These are phyloP conservation scores for Oligia fasciuncula DNA, from an alignment of 2,888 invertebrate species.

Conservation along the genomic window DNA sequence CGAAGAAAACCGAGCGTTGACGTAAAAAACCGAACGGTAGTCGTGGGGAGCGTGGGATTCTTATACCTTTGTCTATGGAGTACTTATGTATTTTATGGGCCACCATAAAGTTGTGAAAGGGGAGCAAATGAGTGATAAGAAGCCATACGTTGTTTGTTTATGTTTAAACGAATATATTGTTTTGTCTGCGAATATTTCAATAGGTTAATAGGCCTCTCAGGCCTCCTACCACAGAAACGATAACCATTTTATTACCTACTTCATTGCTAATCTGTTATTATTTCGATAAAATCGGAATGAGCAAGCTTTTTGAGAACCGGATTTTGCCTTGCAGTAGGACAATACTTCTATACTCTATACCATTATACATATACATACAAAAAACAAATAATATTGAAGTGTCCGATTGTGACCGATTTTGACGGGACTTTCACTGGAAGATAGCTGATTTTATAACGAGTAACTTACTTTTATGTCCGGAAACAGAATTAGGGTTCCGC, in stretches of 20 bases:
- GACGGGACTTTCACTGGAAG: no score
- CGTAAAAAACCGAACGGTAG: constrained; percentile 54
- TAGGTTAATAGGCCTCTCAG: constrained; percentile 7
- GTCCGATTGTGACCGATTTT: no score
- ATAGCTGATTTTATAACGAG: no score
- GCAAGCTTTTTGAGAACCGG: neutral
- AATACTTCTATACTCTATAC: neutral
- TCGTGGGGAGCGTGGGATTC: constrained; percentile 45
- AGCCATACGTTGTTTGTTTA: constrained; percentile 30
- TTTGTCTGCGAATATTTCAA: constrained; percentile 12
- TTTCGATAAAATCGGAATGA: neutral
- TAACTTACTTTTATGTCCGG: no score
- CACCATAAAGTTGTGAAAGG: constrained; percentile 38
- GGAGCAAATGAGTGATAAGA: constrained; percentile 46
- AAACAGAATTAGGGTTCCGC: no score
- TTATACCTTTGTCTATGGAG: constrained; percentile 47
- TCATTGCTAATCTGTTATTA: neutral
- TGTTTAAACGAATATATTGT: constrained; percentile 22
- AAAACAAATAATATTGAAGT: neutral
- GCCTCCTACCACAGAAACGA: neutral
- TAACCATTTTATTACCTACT: neutral
- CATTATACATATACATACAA: neutral
- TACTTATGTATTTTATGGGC: constrained; percentile 49
- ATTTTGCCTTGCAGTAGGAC: neutral
- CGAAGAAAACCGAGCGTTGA: constrained; percentile 53